Evolutionary conservation across 1,140 invertebrate species (phyloP).

Genomic region (Cydia pomonella): DNA sequence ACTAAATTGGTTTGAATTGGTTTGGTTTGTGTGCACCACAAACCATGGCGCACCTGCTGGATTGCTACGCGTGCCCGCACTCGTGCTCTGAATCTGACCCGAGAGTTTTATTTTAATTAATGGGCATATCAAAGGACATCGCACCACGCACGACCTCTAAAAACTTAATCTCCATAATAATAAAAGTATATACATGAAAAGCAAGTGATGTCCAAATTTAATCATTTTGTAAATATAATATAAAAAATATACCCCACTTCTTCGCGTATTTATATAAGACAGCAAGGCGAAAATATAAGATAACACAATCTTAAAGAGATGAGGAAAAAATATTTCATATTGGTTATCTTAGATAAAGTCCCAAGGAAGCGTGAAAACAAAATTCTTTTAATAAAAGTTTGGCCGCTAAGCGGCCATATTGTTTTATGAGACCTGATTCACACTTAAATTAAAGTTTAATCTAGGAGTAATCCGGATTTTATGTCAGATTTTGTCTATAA

Average conservation of each 20-base stretch:
- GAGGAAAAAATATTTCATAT: neutral
- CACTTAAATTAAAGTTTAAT: neutral
- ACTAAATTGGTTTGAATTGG: no score
- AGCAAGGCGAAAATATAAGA: no score
- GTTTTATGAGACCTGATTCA: neutral
- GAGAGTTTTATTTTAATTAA: no score
- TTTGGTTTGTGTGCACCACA: no score
- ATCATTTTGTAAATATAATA: neutral
- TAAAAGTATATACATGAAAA: no score
- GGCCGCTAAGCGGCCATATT: neutral
- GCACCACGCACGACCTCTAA: no score
- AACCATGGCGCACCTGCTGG: no score
- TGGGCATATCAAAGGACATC: no score
- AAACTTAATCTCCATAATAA: no score
- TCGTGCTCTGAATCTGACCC: no score
- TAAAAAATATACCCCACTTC: neutral
- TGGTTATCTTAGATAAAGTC: neutral
- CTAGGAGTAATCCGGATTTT: neutral
- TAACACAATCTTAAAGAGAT: conserved; percentile 1
- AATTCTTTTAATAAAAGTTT: neutral
- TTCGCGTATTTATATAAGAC: neutral
- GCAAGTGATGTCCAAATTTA: neutral
- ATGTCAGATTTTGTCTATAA: no score
- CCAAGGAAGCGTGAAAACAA: neutral
- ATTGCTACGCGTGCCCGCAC: no score